Conservation (phyloP, 2,888 invertebrate species). For the Melinopterus prodromus region DNA sequence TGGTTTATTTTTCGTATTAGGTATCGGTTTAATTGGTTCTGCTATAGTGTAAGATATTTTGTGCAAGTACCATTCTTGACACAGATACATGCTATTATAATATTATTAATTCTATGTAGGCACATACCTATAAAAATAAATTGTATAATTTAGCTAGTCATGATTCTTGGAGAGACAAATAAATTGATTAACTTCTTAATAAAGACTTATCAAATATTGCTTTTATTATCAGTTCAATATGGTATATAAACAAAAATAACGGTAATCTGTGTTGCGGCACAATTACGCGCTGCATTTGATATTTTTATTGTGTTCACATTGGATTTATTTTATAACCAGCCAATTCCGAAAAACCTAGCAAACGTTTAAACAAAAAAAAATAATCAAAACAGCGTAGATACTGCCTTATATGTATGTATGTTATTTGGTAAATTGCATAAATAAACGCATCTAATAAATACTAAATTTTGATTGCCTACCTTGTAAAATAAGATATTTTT, state of each 20-base stretch:
- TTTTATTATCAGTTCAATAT: neutral
- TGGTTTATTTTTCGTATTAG: neutral
- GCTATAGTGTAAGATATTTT: neutral
- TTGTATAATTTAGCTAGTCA: neutral
- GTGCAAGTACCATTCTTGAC: neutral
- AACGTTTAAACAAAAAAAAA: neutral
- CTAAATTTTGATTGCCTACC: too few species aligned
- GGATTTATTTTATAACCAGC: neutral
- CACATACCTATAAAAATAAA: neutral
- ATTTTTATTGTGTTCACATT: neutral
- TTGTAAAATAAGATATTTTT: too few species aligned
- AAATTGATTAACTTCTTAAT: neutral
- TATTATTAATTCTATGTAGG: neutral
- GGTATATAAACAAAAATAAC: neutral
- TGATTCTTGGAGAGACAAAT: neutral
- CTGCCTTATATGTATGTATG: too few species aligned
- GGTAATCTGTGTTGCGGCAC: neutral
- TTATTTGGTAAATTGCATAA: too few species aligned
- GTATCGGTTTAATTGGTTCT: neutral
- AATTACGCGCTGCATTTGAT: neutral
- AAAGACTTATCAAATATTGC: neutral
- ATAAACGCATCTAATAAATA: too few species aligned
- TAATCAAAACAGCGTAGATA: too few species aligned
- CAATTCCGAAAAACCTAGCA: neutral
- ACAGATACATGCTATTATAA: neutral